These are phyloP conservation scores for Eudemis profundana DNA, from an alignment of 2,888 invertebrate species.

Conservation along the genomic window DNA sequence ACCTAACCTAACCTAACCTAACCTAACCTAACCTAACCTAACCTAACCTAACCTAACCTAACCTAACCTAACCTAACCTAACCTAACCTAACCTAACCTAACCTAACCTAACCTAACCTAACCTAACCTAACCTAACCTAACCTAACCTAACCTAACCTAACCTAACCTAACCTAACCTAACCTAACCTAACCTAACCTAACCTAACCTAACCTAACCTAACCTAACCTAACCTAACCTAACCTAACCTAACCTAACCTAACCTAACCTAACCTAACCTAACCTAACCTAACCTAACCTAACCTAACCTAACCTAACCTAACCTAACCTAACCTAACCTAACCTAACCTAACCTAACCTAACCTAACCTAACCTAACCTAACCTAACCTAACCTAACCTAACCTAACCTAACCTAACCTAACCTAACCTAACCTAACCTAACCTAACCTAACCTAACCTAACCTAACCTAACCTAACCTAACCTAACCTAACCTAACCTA, in stretches of 20 bases:
- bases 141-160: conserved; percentile 37
- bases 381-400: too few species aligned
- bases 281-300: conserved; percentile 46
- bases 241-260: conserved; percentile 46
- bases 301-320: conserved; percentile 46
- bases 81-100: conserved; percentile 26
- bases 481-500: too few species aligned
- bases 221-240: conserved; percentile 46
- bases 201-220: conserved; percentile 45
- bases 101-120: conserved; percentile 41
- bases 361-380: conserved; percentile 48
- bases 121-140: conserved; percentile 44
- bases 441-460: too few species aligned
- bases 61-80: conserved; percentile 26
- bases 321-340: conserved; percentile 47
- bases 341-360: conserved; percentile 47
- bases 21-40: conserved; percentile 26
- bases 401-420: too few species aligned
- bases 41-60: conserved; percentile 26
- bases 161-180: conserved; percentile 45
- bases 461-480: too few species aligned
- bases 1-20: conserved; percentile 26
- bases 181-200: conserved; percentile 46
- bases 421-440: too few species aligned
- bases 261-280: conserved; percentile 46